These are phyloP conservation scores for Hydrochoerus hydrochaeris DNA, from an alignment of 2,113 vertebrate species.

Conservation along the genomic window DNA sequence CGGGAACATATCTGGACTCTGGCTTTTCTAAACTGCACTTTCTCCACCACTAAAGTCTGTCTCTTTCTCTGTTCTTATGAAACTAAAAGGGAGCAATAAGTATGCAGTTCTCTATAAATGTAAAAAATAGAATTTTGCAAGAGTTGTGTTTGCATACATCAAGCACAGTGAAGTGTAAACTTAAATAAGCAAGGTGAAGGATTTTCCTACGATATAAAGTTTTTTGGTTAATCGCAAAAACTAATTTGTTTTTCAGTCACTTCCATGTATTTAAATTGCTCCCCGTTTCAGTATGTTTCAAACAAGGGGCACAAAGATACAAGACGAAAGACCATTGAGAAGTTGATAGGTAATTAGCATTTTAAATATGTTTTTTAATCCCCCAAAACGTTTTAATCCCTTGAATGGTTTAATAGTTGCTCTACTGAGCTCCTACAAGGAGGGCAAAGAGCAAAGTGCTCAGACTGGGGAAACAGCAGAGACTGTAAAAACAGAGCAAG, in stretches of 20 bases:
- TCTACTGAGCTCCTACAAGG: neutral
- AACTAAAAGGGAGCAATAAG: neutral
- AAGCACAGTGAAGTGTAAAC: neutral
- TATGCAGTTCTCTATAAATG: neutral
- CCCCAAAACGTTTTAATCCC: constrained; percentile 46
- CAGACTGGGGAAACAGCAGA: neutral
- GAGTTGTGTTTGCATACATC: neutral
- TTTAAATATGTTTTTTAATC: constrained; percentile 45
- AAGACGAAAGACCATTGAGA: neutral
- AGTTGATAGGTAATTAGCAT: constrained; percentile 34
- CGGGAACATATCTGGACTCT: neutral
- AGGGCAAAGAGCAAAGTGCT: neutral
- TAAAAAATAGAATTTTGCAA: neutral
- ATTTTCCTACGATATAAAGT: neutral
- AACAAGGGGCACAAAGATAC: neutral
- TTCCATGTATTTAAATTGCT: neutral
- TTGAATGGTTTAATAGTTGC: constrained; percentile 19
- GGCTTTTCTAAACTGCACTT: neutral
- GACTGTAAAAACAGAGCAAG: neutral
- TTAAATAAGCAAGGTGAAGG: neutral
- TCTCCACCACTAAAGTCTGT: neutral
- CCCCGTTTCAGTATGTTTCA: neutral
- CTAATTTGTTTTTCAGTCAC: neutral
- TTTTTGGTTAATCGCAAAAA: neutral
- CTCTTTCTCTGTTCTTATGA: neutral